Evolutionary conservation across 2,113 vertebrate species (phyloP), one percentile per base, ranked within the genome.

Genomic region (Hemichromis elongatus): DNA sequence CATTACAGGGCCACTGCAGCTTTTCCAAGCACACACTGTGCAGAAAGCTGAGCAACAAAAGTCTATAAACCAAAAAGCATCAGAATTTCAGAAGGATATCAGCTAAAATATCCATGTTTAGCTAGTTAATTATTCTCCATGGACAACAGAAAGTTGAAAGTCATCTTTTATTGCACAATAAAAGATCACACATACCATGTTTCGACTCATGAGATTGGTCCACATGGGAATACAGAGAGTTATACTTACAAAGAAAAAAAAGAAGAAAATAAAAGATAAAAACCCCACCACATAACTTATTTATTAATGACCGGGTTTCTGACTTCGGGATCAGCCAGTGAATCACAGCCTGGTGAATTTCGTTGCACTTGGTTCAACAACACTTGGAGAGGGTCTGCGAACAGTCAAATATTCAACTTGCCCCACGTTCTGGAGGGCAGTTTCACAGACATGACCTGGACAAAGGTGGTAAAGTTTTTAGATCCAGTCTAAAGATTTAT

Each of bases 91-190:
- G 13, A n/a, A 80, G 40, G 30, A 80, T 16, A 16, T 53, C 28
- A 35, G 73, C 28, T 33, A 19, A 53, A 45, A 42, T 42, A 55
- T 57, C 21, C 14, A 57, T 1, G 9, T 73, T 50, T 30, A n/a
- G 66, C 3, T 3, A 5, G n/a, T 28, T 6, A 88, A 80, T 54
- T 47, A 87, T 13, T 55, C 33, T 50, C 11, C 7, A 4, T 6
- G 16, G 81, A 83, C 75, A 2, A 66, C 4, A 61, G 70, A 92
- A 95, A 93, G 91, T 95, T 96, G 93, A 95, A 96, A 94, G 95
- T 95, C 87, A 95, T 95, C 95, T 96, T 96, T 96, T 96, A 96
- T 96, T 96, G 94, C 95, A 95, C 94, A 95, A 95, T 95, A 96
- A 96, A 96, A 95, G 95, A 96, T 95, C 93, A 95, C 93, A 95